phyloP scores from a whole-genome alignment of 64 coral and sea anemone species.

The Dendrophyllia cribrosa region DNA sequence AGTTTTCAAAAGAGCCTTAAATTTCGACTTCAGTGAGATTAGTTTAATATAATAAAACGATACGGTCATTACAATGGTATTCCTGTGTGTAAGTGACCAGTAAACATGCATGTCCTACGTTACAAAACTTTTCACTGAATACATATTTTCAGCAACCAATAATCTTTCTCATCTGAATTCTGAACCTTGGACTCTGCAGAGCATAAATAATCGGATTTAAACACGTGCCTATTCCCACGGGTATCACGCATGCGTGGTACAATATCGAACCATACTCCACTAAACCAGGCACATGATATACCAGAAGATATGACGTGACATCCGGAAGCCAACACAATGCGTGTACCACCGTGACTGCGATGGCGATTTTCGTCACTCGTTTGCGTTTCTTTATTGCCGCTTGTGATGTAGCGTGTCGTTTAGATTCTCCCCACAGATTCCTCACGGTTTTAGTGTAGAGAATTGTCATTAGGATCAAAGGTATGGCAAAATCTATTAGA shows the following conservation, averaged over 20 bases:
- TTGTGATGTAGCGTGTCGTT: not conserved
- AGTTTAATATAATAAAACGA: no score
- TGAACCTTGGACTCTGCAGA: not conserved
- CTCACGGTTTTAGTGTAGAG: not conserved
- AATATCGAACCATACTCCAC: not conserved
- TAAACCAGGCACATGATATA: not conserved
- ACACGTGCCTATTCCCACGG: not conserved
- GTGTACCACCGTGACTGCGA: not conserved
- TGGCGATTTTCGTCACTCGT: not conserved
- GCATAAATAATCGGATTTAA: not conserved
- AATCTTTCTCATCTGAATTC: not conserved
- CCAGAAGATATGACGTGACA: not conserved
- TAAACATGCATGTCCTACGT: no score
- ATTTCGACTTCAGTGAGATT: no score
- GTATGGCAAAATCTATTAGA: not conserved
- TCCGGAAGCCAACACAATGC: slow-evolving; percentile 8
- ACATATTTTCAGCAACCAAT: no score
- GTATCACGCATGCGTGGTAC: slow-evolving; percentile 6
- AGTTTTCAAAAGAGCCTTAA: no score
- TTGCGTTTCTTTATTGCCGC: not conserved
- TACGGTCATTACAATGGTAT: no score
- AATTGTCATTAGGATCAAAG: not conserved
- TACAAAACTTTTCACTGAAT: no score
- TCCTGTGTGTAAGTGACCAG: no score
- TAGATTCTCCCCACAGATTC: not conserved